Base-by-base conservation (phyloP, 2,113 vertebrate species). In the Ginglymostoma cirratum region DNA sequence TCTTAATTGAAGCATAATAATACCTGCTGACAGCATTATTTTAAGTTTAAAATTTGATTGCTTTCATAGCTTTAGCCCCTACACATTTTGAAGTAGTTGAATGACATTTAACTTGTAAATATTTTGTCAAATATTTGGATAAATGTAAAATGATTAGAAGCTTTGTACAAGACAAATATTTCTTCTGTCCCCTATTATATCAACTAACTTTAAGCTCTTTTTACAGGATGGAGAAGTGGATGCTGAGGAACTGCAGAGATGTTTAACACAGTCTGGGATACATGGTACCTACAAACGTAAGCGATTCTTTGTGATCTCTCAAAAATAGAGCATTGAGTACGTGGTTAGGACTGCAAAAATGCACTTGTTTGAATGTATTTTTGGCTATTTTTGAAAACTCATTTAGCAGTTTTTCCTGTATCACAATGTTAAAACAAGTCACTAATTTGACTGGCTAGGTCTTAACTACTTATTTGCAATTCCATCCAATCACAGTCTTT, bases 191-290 rank as follows among this genome's bases (percentile, higher is more conserved):
- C 52, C 27, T 90, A 52, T 52, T 61, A 90, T 90, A 61, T 61
- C 52, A 90, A 61, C 30, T 52, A 27, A 89, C 48, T 61, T 83
- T 34, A 76, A 90, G 52, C 55, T 90, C 38, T 95, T 95, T 96
- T 48, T 94, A 19, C 96, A 98, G 98, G 98, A 98, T 93, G 98
- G 98, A 8, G 98, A 99, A 97, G 97, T 98, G 21, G 98, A 98
- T 96, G 98, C 98, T 0, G 97, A 98, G 96, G 98, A 99, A 96
- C 98, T 99, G 61, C 98, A 98, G 97, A 98, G 97, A 96, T 99
- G 98, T 96, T 97, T 99, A 97, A 98, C 98, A 19, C 98, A 98
- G 96, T 97, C 98, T 52, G 98, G 98, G 89, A 98, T 99, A 96
- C 98, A 97, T 66, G 98, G 98, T 96, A 97, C 96, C 96, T 98